Percentiles rank a stretch among this genome's conserved stretches.
These are phyloP conservation scores for Nasonia giraulti DNA, from an alignment of 1,140 invertebrate genomes.

Conservation along the genomic window DNA sequence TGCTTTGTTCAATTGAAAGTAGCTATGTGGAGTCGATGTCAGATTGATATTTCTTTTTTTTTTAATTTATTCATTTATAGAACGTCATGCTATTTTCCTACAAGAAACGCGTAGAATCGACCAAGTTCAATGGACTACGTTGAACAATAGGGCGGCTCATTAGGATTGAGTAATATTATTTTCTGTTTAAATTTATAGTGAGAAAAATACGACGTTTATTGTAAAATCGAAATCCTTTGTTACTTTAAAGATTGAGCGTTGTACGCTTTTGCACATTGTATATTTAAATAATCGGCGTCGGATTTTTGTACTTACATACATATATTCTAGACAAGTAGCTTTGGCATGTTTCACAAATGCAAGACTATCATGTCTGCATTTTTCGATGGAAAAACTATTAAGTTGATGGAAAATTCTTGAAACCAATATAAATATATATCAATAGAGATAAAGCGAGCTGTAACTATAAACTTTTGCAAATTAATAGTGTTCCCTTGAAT, in stretches of 20 bases:
- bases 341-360: slow-evolving; percentile 33
- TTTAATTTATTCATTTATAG: slow-evolving; percentile 34
- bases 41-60: slow-evolving; percentile 35
- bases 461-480: slow-evolving; percentile 25
- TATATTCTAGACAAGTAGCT: slow-evolving; percentile 38
- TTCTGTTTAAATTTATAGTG: neutral
- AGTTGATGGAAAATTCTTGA: slow-evolving; percentile 32
- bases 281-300: slow-evolving; percentile 34
- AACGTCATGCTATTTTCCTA: slow-evolving; percentile 60
- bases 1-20: slow-evolving; percentile 45
- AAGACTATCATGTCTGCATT: slow-evolving; percentile 45
- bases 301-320: slow-evolving; percentile 30
- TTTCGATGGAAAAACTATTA: slow-evolving; percentile 12
- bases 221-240: slow-evolving; percentile 44
- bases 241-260: too few species aligned
- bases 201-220: neutral
- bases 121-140: slow-evolving; percentile 26
- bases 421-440: slow-evolving; percentile 43
- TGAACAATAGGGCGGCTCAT: slow-evolving; percentile 15
- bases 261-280: too few species aligned
- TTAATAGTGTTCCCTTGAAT: neutral
- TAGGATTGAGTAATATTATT: neutral
- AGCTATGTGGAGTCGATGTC: slow-evolving; percentile 25
- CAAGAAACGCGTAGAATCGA: slow-evolving; percentile 29
- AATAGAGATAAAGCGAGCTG: neutral